Evolutionary conservation across 2,113 vertebrate species (phyloP).

Genomic region (Prunella himalayana): DNA sequence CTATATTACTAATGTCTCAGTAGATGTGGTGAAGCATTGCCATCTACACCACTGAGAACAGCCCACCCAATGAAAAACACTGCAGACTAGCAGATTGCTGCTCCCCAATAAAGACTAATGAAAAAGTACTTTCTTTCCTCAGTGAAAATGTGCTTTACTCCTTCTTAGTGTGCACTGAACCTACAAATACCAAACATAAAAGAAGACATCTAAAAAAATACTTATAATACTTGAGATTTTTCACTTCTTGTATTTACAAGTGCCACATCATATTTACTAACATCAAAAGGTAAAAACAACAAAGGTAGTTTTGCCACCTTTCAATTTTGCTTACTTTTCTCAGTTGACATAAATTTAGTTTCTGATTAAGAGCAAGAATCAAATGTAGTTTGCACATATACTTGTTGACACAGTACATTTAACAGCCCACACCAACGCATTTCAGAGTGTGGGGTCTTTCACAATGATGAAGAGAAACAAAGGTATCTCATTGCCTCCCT

Average conservation of each 20-base stretch:
- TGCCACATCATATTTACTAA: neutral
- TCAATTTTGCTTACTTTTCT: neutral
- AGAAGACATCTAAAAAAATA: neutral
- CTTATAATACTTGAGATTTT: neutral
- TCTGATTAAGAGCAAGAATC: neutral
- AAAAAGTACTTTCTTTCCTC: neutral
- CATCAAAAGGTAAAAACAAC: neutral
- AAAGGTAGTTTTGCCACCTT: neutral
- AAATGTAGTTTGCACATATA: neutral
- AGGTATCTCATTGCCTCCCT: neutral
- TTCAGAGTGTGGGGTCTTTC: neutral
- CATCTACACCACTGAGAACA: neutral
- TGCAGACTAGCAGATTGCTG: neutral
- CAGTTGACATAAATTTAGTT: neutral
- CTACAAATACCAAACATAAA: neutral
- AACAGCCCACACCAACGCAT: neutral
- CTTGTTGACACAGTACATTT: neutral
- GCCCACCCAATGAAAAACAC: neutral
- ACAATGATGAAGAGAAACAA: neutral
- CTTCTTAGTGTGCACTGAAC: neutral
- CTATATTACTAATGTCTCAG: neutral
- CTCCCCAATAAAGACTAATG: neutral
- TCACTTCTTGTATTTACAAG: neutral
- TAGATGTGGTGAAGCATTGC: neutral
- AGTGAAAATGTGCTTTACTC: neutral